Base-by-base conservation (phyloP, 1,140 invertebrate species). In the Ylistrum balloti region DNA sequence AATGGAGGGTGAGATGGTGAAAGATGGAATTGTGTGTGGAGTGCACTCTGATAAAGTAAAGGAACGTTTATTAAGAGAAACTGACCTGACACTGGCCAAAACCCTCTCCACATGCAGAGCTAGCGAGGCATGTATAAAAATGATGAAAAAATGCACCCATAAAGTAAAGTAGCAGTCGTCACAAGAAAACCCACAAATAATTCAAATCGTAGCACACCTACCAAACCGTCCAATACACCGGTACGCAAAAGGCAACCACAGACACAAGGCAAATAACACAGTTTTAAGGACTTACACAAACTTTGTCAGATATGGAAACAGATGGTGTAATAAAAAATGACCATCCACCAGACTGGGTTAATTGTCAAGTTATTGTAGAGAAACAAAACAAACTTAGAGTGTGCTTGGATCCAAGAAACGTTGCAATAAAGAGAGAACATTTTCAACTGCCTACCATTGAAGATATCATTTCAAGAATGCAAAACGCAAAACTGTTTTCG, bases 381-480 rank as follows among this genome's bases (percentile, higher is more conserved):
- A 97, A 97, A 93, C 89, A 45, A 93, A 33, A 90, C 41, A 91
- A 95, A 41, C 86, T 97, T 20, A 91, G 97, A 88, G 94, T 97
- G 33, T 97, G 96, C 93, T 89, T 97, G 28, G 97, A 97, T 94
- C 97, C 97, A 5, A 94, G 92, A 86, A 95, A 96, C 87, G 93
- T 97, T 89, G 93, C 91, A 86, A 96, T 97, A 17, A 96, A 95
- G 92, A 91, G 96, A 48, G 38, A 86, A 35, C 90, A 91, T 35
- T 91, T 92, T 88, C 48, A 85, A 20, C 28, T 93, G 17, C 92
- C 85, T 20, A 93, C 93, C 33, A 33, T 92, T 17, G 93, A 38
- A 13, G 35, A 38, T 13, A 94, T 92, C 5, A 74, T 91, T 20
- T 15, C 87, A 20, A 85, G 88, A 33, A 38, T 94, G 10, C 0